These are phyloP conservation scores for Sebastes reedi DNA, from an alignment of 2,797 vertebrate species.

Conservation along the genomic window DNA sequence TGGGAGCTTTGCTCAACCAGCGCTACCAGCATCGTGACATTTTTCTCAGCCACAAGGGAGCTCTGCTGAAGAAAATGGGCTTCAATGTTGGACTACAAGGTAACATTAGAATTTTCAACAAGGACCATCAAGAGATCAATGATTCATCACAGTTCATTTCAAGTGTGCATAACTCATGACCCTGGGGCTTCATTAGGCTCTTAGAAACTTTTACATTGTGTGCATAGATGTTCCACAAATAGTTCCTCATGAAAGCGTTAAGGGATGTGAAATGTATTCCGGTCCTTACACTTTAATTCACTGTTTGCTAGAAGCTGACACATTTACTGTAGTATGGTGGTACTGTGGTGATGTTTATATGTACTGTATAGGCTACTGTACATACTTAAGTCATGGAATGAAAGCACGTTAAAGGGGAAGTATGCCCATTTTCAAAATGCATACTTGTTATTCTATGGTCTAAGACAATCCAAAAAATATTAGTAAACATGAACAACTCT, in stretches of 20 bases:
- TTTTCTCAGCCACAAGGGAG: conserved; percentile 59
- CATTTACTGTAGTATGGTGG: not conserved
- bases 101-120: conserved; percentile 46
- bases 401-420: not conserved
- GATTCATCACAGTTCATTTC: conserved; percentile 56
- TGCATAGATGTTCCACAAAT: conserved; percentile 32
- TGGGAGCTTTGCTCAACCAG: conserved; percentile 56
- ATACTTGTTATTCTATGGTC: no score
- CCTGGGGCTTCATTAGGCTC: conserved; percentile 55
- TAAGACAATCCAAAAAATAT: no score
- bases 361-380: not conserved
- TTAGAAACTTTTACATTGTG: conserved; percentile 31
- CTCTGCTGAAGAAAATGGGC: conserved; percentile 25
- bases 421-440: no score
- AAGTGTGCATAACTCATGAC: conserved; percentile 43
- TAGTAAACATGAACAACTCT: no score
- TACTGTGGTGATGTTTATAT: not conserved
- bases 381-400: not conserved
- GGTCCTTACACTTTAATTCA: not conserved
- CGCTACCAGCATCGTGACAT: conserved; percentile 65
- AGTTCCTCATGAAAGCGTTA: conserved; percentile 25
- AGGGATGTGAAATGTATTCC: conserved; percentile 6
- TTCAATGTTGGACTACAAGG: conserved; percentile 34
- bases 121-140: conserved; percentile 49
- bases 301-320: not conserved